phyloP scores from a whole-genome alignment of 1,140 invertebrate genomes.

The Littorina saxatilis region DNA sequence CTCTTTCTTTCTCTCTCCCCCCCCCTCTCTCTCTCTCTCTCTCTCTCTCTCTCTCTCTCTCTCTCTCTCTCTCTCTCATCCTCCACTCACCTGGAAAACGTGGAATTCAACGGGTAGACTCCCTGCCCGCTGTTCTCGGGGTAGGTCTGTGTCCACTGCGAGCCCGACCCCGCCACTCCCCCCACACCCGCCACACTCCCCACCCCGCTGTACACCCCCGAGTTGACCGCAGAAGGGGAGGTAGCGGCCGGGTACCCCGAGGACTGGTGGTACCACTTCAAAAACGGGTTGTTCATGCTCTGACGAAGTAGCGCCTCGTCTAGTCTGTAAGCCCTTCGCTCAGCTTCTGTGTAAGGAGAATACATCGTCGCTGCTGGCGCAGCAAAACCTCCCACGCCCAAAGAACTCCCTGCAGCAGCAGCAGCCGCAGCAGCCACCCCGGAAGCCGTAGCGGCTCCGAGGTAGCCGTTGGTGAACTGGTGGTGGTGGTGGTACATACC shows the following conservation, averaged over 20 bases:
- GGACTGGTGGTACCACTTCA: conserved; percentile 71
- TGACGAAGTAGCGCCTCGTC: conserved; percentile 69
- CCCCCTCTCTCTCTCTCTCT: conserved; percentile 1
- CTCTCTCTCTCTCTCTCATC: not conserved
- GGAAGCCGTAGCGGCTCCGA: conserved; percentile 17
- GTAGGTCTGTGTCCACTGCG: conserved; percentile 64
- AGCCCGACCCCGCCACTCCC: conserved; percentile 12
- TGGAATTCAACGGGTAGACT: conserved; percentile 37
- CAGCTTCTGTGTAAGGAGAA: conserved; percentile 72
- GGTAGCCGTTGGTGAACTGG: conserved; percentile 63
- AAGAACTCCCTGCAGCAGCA: not conserved
- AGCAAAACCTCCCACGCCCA: not conserved
- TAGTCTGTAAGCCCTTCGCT: conserved; percentile 68
- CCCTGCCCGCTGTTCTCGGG: conserved; percentile 56
- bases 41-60: conserved; percentile 16
- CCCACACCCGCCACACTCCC: conserved; percentile 19
- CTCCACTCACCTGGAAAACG: conserved; percentile 11
- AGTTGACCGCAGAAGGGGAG: conserved; percentile 56
- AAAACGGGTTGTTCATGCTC: conserved; percentile 72
- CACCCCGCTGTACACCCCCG: conserved; percentile 55
- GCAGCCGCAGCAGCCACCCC: conserved; percentile 9
- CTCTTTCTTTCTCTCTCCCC: not conserved
- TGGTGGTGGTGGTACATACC: conserved; percentile 61
- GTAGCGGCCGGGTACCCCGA: conserved; percentile 44
- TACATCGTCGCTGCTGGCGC: conserved; percentile 60